phyloP scores from a whole-genome alignment of 2,113 vertebrate species.

The Peromyscus maniculatus region DNA sequence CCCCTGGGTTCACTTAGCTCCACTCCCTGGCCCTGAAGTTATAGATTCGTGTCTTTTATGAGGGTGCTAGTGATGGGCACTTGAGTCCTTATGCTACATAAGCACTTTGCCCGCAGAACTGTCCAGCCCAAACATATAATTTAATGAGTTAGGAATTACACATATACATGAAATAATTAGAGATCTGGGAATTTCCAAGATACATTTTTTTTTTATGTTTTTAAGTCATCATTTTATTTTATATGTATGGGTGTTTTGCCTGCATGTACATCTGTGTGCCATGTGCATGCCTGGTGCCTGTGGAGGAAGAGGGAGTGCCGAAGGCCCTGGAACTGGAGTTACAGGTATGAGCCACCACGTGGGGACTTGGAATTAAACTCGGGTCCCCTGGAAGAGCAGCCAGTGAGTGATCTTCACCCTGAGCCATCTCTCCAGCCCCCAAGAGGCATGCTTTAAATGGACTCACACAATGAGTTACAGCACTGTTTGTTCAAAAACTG shows the following conservation, averaged over 20 bases:
- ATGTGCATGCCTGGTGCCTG: neutral
- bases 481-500: neutral
- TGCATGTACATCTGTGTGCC: neutral
- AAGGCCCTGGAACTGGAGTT: neutral
- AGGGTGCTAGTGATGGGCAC: neutral
- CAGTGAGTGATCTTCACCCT: neutral
- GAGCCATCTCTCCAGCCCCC: neutral
- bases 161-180: constrained; percentile 24
- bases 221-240: neutral
- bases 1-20: neutral
- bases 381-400: neutral
- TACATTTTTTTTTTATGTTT: neutral
- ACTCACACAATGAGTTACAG: neutral
- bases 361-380: neutral
- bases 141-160: neutral
- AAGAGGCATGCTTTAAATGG: neutral
- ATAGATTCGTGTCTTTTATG: neutral
- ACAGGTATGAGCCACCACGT: neutral
- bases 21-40: too few species aligned
- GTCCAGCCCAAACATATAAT: neutral
- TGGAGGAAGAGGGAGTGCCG: neutral
- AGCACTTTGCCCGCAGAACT: neutral
- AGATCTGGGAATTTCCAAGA: neutral
- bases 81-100: too few species aligned
- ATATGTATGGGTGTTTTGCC: neutral